phyloP scores from a whole-genome alignment of 1,140 invertebrate species.

The Bombus balteatus region DNA sequence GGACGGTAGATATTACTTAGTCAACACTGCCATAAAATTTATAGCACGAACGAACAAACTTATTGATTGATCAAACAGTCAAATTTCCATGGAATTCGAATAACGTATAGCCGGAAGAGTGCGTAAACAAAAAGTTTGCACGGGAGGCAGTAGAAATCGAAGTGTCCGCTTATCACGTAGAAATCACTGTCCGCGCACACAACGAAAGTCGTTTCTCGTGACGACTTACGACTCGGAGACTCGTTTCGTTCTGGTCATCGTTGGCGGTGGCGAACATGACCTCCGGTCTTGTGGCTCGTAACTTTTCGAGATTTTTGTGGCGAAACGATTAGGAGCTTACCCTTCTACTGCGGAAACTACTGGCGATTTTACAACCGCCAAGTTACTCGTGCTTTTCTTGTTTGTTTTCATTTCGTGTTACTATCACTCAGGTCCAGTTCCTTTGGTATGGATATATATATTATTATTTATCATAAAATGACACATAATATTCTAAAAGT shows the following conservation, averaged over 20 bases:
- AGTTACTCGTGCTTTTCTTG: constrained; percentile 55
- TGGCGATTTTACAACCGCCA: constrained; percentile 46
- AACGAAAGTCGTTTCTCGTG: constrained; percentile 9
- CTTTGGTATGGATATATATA: background rate
- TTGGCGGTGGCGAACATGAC: constrained; percentile 26
- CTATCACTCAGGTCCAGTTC: background rate
- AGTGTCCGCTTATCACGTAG: constrained; percentile 1
- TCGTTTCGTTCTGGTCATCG: constrained; percentile 30
- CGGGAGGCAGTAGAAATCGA: background rate
- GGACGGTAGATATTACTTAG: background rate
- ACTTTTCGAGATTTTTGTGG: constrained; percentile 44
- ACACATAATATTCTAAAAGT: background rate
- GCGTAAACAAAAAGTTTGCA: background rate
- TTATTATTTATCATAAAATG: background rate
- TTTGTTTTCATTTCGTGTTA: background rate
- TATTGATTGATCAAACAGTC: background rate
- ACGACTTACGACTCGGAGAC: constrained; percentile 31
- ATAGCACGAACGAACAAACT: background rate
- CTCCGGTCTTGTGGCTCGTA: constrained; percentile 6
- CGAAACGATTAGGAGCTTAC: constrained; percentile 46
- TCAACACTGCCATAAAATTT: too few species aligned
- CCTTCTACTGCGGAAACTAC: background rate
- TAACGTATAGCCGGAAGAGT: background rate
- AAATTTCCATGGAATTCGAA: background rate
- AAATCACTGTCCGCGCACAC: background rate